Conservation (phyloP, 2,888 invertebrate genomes). For the Rapana venosa region DNA sequence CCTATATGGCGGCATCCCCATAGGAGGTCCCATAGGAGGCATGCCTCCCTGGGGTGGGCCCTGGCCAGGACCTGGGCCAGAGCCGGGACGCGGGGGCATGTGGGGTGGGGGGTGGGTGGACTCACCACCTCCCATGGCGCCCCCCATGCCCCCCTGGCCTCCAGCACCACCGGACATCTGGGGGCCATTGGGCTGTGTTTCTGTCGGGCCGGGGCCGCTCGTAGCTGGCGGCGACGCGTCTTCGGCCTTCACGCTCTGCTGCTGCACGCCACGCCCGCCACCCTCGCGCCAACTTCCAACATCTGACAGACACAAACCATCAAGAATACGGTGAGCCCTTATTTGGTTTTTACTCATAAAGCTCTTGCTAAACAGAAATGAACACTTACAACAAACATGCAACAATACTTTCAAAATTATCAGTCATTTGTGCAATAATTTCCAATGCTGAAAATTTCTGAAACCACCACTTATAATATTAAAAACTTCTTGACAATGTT, state of each 20-base stretch:
- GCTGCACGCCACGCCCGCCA: constrained; percentile 82
- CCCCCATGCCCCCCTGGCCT: constrained; percentile 48
- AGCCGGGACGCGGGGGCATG: constrained; percentile 66
- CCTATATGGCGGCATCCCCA: constrained; percentile 75
- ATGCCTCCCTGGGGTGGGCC: constrained; percentile 61
- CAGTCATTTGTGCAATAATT: too few relatives aligned
- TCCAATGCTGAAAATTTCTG: too few relatives aligned
- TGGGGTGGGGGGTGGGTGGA: constrained; percentile 55
- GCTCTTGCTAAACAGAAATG: too few relatives aligned
- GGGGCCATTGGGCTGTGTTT: constrained; percentile 76
- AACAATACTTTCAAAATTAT: too few relatives aligned
- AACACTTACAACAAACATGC: too few relatives aligned
- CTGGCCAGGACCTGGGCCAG: constrained; percentile 68
- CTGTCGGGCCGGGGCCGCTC: constrained; percentile 68
- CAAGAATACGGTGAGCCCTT: too few relatives aligned
- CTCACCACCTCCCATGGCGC: constrained; percentile 49
- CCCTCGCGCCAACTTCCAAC: constrained; percentile 94
- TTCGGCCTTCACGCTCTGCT: constrained; percentile 70
- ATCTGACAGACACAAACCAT: constrained; percentile 78
- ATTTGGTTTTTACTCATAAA: too few relatives aligned
- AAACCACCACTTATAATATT: too few relatives aligned
- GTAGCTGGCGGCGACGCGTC: constrained; percentile 71
- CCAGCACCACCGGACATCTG: constrained; percentile 69
- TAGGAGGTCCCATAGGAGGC: constrained; percentile 70
- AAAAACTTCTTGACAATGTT: neutral